A percentile compares a stretch with the other conserved stretches of the same genome.
phyloP scores from a whole-genome alignment of 1,140 invertebrate species.

The Drosophila sturtevanti region DNA sequence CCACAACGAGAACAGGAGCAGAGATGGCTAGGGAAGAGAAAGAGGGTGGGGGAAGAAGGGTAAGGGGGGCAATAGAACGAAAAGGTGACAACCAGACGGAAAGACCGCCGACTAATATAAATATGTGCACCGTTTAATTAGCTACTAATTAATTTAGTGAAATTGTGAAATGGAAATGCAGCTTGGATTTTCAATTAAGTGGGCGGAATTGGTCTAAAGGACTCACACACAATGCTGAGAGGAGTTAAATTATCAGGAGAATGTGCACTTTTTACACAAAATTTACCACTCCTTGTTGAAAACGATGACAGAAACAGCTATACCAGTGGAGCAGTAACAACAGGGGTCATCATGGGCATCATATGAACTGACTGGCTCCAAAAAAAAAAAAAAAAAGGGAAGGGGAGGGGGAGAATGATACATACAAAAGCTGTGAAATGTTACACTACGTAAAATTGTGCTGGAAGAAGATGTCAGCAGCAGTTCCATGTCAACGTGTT shows the following conservation, averaged over 20 bases:
- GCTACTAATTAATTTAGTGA: constrained; percentile 70
- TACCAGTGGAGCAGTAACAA: background rate
- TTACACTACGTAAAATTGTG: constrained; percentile 52
- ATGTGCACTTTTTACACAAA: background rate
- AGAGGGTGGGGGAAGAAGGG: no score
- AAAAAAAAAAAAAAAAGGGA: background rate
- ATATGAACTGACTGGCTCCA: background rate
- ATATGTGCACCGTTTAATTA: constrained; percentile 73
- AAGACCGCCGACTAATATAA: constrained; percentile 37
- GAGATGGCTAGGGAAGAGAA: no score
- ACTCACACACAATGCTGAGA: background rate
- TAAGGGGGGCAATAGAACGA: background rate
- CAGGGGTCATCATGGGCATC: background rate
- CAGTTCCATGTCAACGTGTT: constrained; percentile 30
- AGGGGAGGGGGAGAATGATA: background rate
- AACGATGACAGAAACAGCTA: constrained; percentile 37
- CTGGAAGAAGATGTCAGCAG: constrained; percentile 63
- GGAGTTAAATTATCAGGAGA: background rate
- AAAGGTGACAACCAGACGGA: constrained; percentile 31
- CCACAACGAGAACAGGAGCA: background rate
- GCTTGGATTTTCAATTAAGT: constrained; percentile 64
- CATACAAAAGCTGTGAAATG: constrained; percentile 46
- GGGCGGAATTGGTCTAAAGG: background rate
- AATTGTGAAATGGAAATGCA: constrained; percentile 24
- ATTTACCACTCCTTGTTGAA: constrained; percentile 48